Percentiles rank a stretch among this genome's conserved stretches.
These are phyloP conservation scores for Apoda limacodes DNA, from an alignment of 2,888 invertebrate genomes.

Conservation along the genomic window DNA sequence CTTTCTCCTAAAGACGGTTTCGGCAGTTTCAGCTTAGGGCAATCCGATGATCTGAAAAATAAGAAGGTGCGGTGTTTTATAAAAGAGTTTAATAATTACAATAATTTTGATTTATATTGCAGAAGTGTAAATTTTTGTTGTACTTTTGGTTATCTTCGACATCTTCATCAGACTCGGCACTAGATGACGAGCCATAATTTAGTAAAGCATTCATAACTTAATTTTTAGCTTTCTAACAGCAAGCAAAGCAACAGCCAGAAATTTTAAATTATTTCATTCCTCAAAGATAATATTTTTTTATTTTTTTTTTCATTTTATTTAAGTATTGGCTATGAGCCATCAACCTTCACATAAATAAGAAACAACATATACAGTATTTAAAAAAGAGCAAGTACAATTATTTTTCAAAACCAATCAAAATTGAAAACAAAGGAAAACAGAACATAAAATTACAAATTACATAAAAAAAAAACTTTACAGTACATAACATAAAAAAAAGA, in stretches of 20 bases:
- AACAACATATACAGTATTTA: too few relatives aligned
- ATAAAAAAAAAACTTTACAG: background rate
- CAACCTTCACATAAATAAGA: too few relatives aligned
- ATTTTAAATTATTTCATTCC: too few relatives aligned
- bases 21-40: conserved; percentile 63
- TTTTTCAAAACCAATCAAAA: too few relatives aligned
- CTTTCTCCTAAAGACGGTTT: conserved; percentile 72
- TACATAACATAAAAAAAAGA: too few relatives aligned
- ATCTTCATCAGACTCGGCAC: conserved; percentile 62
- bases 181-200: conserved; percentile 70
- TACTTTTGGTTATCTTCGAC: conserved; percentile 51
- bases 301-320: too few relatives aligned
- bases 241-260: too few relatives aligned
- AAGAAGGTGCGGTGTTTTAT: conserved; percentile 6
- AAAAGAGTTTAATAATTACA: background rate
- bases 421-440: too few relatives aligned
- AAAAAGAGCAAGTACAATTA: too few relatives aligned
- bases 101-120: background rate
- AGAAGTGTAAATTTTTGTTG: too few relatives aligned
- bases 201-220: conserved; percentile 76
- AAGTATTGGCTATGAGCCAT: too few relatives aligned
- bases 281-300: conserved; percentile 9
- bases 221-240: too few relatives aligned
- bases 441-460: background rate
- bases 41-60: conserved; percentile 28